These are phyloP conservation scores for Azorinus chamasolen DNA, from an alignment of 2,888 invertebrate species.

Conservation along the genomic window DNA sequence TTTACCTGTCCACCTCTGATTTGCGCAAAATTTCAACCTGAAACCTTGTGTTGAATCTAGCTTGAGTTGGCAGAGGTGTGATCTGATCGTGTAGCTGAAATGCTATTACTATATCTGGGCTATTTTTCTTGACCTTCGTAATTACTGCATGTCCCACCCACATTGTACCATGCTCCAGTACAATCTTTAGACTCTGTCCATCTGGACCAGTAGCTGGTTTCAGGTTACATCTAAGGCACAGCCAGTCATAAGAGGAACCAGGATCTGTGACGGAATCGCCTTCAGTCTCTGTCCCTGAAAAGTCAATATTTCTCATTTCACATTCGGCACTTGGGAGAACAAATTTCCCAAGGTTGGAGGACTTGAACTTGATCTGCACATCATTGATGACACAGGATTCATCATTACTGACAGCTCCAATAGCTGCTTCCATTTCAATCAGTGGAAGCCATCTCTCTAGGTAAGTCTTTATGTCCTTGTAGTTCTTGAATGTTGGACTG, in stretches of 20 bases:
- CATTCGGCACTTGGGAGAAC: slow-evolving; percentile 53
- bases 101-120: background rate
- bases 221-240: slow-evolving; percentile 26
- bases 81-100: no score
- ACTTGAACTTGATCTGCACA: slow-evolving; percentile 58
- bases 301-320: slow-evolving; percentile 67
- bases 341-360: slow-evolving; percentile 58
- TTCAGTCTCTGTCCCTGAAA: slow-evolving; percentile 49
- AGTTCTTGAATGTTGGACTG: slow-evolving; percentile 42
- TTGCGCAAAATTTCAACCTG: slow-evolving; percentile 23
- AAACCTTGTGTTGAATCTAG: slow-evolving; percentile 1
- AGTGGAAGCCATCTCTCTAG: slow-evolving; percentile 69
- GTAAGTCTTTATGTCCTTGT: slow-evolving; percentile 45
- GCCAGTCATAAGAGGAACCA: slow-evolving; percentile 33
- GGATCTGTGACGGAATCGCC: slow-evolving; percentile 37
- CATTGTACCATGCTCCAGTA: background rate
- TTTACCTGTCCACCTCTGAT: slow-evolving; percentile 32
- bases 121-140: slow-evolving; percentile 20
- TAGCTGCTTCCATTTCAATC: slow-evolving; percentile 73
- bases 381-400: slow-evolving; percentile 64
- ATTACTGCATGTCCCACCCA: slow-evolving; percentile 51
- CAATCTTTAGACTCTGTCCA: background rate
- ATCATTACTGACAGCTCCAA: slow-evolving; percentile 56
- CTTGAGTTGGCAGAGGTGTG: background rate
- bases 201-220: background rate